Evolutionary conservation across 2,797 vertebrate species (phyloP).

Genomic region (Takifugu ocellatus): DNA sequence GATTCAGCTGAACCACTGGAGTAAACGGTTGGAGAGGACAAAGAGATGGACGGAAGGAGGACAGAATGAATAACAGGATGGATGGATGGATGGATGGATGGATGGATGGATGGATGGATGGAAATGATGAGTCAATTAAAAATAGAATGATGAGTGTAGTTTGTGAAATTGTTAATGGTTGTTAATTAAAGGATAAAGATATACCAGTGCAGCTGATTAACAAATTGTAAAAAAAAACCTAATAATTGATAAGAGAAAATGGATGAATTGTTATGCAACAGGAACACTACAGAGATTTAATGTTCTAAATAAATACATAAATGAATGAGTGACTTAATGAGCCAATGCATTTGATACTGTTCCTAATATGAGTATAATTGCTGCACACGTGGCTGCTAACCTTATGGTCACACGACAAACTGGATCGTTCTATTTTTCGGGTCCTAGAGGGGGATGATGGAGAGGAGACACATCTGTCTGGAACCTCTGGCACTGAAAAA

Average conservation of each 20-base stretch:
- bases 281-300: not conserved
- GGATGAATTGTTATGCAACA: not conserved
- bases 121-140: not conserved
- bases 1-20: constrained; percentile 63
- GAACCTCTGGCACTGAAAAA: constrained; percentile 54
- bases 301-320: not conserved
- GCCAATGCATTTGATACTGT: not conserved
- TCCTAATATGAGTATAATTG: not conserved
- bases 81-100: not conserved
- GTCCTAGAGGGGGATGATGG: constrained; percentile 70
- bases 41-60: no score
- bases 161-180: not conserved
- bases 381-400: constrained; percentile 34
- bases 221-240: not conserved
- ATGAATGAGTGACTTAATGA: not conserved
- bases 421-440: constrained; percentile 67
- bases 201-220: not conserved
- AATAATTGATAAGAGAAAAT: not conserved
- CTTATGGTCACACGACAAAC: constrained; percentile 72
- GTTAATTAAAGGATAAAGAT: not conserved
- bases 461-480: constrained; percentile 67
- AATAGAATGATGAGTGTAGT: not conserved
- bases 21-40: constrained; percentile 7
- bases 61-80: not conserved
- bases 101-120: not conserved